These are phyloP conservation scores for Chaetorhynchus papuensis DNA, from an alignment of 2,113 vertebrate genomes.

Conservation along the genomic window DNA sequence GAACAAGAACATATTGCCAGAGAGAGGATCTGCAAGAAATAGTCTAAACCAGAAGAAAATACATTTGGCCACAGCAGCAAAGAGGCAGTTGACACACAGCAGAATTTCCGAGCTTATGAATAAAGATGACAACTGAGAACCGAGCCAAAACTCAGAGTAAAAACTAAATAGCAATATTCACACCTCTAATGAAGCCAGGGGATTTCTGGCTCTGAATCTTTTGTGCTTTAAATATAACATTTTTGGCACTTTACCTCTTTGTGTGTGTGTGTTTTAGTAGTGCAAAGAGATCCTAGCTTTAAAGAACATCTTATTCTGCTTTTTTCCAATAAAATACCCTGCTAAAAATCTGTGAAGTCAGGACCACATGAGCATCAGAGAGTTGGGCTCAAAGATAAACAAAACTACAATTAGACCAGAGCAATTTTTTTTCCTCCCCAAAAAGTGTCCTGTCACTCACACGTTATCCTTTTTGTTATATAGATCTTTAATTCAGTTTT, in stretches of 20 bases:
- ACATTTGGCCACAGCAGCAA: not conserved
- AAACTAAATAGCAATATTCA: conserved; percentile 22
- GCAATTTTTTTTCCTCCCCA: not conserved
- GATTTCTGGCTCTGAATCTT: conserved; percentile 33
- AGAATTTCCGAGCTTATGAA: conserved; percentile 30
- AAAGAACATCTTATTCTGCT: not conserved
- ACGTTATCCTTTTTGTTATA: not conserved
- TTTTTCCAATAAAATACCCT: not conserved
- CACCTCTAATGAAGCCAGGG: conserved; percentile 24
- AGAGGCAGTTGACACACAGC: not conserved
- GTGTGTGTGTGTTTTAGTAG: not conserved
- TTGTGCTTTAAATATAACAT: conserved; percentile 10
- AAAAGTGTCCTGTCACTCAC: not conserved
- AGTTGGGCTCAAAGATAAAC: not conserved
- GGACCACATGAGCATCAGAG: not conserved
- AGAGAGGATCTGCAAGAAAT: not conserved
- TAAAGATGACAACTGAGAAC: not conserved
- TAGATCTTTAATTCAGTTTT: not conserved
- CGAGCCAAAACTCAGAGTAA: conserved; percentile 8
- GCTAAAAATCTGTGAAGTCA: not conserved
- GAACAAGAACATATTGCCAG: not conserved
- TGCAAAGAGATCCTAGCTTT: not conserved
- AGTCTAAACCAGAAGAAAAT: not conserved
- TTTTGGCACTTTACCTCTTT: conserved; percentile 23
- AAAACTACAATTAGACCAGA: not conserved